These are phyloP conservation scores for Tricholaema leucomelas DNA, from an alignment of 2,113 vertebrate species.

Conservation along the genomic window DNA sequence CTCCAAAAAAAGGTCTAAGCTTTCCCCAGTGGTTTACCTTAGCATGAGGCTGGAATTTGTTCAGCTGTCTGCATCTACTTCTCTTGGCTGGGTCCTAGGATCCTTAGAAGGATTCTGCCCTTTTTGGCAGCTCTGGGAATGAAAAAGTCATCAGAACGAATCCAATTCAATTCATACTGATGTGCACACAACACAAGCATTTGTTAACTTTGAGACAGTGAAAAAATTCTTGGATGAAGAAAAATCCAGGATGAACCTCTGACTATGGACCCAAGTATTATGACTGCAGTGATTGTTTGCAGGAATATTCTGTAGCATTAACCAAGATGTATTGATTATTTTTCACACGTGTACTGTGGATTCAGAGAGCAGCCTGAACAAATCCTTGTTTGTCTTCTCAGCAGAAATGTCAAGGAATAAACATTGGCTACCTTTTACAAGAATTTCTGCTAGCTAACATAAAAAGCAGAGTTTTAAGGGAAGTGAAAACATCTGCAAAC, in stretches of 20 bases:
- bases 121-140: neutral
- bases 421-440: slow-evolving; percentile 13
- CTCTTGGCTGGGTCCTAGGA: neutral
- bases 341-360: neutral
- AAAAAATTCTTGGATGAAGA: too few relatives aligned
- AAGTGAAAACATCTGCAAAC: neutral
- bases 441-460: neutral
- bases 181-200: neutral
- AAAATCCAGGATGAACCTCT: neutral
- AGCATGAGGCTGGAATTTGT: neutral
- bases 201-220: neutral
- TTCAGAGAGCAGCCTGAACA: slow-evolving; percentile 8
- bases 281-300: neutral
- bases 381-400: slow-evolving; percentile 45
- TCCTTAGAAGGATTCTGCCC: neutral
- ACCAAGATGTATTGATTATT: neutral
- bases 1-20: neutral
- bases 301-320: slow-evolving; percentile 20
- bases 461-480: neutral
- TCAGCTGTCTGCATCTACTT: neutral
- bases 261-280: neutral
- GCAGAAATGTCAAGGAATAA: slow-evolving; percentile 50
- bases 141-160: neutral
- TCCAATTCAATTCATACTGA: neutral
- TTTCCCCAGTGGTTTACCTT: neutral